Percentiles rank a stretch among this genome's conserved stretches.
phyloP scores from a whole-genome alignment of 2,888 invertebrate species.

The Cabera pusaria region DNA sequence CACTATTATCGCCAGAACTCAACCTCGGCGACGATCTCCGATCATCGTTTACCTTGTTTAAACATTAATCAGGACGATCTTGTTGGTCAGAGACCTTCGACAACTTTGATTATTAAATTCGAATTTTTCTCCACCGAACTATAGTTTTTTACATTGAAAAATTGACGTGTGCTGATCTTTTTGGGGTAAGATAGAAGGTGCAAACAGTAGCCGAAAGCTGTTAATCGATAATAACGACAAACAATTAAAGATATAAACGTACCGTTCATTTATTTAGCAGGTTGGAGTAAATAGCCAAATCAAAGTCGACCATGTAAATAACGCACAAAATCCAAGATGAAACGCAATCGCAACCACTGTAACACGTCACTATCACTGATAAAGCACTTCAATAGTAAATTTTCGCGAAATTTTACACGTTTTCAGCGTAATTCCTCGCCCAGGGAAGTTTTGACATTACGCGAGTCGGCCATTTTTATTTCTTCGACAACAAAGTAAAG shows the following conservation, averaged over 20 bases:
- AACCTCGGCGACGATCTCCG: slow-evolving; percentile 4
- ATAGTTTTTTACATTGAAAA: not conserved
- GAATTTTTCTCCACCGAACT: not conserved
- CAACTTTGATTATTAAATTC: slow-evolving; percentile 1
- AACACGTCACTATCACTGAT: slow-evolving; percentile 53
- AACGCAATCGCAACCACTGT: slow-evolving; percentile 41
- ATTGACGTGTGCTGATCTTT: not conserved
- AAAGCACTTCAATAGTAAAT: slow-evolving; percentile 30
- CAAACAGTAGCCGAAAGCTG: too few species aligned
- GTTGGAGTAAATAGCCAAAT: slow-evolving; percentile 43
- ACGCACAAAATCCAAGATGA: slow-evolving; percentile 35
- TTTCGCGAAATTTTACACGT: slow-evolving; percentile 59
- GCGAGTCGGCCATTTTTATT: slow-evolving; percentile 74
- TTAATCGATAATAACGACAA: slow-evolving; percentile 13
- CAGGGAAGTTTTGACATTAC: slow-evolving; percentile 70
- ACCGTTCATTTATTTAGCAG: slow-evolving; percentile 69
- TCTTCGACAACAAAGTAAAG: slow-evolving; percentile 65
- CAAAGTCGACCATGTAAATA: slow-evolving; percentile 45
- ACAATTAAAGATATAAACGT: slow-evolving; percentile 49
- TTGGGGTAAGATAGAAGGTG: too few species aligned
- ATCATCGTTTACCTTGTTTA: slow-evolving; percentile 13
- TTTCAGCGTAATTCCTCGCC: slow-evolving; percentile 58
- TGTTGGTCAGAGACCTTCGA: slow-evolving; percentile 12
- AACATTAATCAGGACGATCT: slow-evolving; percentile 7
- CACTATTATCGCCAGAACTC: not conserved